Evolutionary conservation across 2,888 invertebrate genomes (phyloP), one percentile per base, ranked within the genome.

Genomic region (Scaptomyza reducta): DNA sequence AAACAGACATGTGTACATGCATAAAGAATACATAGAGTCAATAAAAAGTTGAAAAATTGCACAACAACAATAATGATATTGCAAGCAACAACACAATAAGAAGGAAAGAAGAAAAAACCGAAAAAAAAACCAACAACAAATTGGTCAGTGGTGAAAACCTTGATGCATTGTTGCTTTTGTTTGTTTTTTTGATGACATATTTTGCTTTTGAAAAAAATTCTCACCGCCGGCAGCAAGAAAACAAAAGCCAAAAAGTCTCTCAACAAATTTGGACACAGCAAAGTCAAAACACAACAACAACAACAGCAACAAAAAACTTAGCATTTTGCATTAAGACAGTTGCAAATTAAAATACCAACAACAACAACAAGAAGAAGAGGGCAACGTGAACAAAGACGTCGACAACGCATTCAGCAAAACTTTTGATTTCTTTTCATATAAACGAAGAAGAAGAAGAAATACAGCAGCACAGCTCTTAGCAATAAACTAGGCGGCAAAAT

Each of bases 371-470:
- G n/a, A 51, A 35, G n/a, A 35, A n/a, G 13, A 35, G n/a, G 6
- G n/a, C 6, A 69, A 54, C 25, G 38, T 35, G n/a, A 57, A 45
- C 41, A 61, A 53, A 58, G 51, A 41, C 57, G 25, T 49, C 44
- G 59, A 27, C 59, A 63, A 58, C 49, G 45, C 60, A 67, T 40
- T 60, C 54, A 58, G 57, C 64, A 79, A 66, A 77, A 76, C 86
- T 82, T 85, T 85, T 87, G 79, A 69, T 87, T 84, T 84, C 86
- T 82, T 85, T 85, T 62, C 38, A 54, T 44, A 70, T 54, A 56
- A 44, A n/a, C 13, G 11, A 33, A 33, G 13, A 33, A 13, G 6
- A 13, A 33, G 3, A 35, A 33, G 44, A 47, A 25, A 40, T 27
- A 27, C n/a, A 64, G 31, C 47, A 45, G 27, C 47, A 27, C n/a